Evolutionary conservation across 2,888 invertebrate genomes (phyloP).

Genomic region (Blastobasis lacticolella): DNA sequence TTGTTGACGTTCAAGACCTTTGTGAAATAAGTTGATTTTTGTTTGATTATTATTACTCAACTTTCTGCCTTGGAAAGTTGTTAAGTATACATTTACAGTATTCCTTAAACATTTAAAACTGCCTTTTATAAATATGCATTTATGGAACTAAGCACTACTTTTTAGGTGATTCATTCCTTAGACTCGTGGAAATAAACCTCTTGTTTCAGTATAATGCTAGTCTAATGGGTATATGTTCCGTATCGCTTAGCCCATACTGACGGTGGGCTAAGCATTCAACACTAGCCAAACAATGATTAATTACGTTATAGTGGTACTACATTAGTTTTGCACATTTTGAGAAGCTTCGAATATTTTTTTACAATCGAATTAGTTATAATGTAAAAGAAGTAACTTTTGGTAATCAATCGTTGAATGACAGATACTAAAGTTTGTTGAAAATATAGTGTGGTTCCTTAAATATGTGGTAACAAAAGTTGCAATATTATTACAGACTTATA

Average conservation of each 20-base stretch:
- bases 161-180: neutral
- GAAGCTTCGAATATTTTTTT: neutral
- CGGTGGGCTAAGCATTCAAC: neutral
- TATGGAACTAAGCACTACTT: conserved; percentile 20
- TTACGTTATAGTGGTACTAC: neutral
- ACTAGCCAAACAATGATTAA: neutral
- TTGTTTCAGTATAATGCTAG: neutral
- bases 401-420: neutral
- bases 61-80: conserved; percentile 19
- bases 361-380: neutral
- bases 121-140: conserved; percentile 37
- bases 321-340: neutral
- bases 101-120: conserved; percentile 29
- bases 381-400: neutral
- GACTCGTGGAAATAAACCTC: neutral
- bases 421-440: conserved; percentile 20
- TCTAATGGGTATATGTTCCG: neutral
- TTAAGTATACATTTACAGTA: conserved; percentile 40
- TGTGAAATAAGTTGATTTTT: conserved; percentile 27
- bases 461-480: conserved; percentile 20
- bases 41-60: conserved; percentile 23
- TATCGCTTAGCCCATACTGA: neutral
- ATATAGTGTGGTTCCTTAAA: conserved; percentile 3
- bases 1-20: conserved; percentile 35
- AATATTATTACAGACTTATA: conserved; percentile 38